Evolutionary conservation across 2,888 invertebrate species (phyloP).

Genomic region (Heliconius aoede): DNA sequence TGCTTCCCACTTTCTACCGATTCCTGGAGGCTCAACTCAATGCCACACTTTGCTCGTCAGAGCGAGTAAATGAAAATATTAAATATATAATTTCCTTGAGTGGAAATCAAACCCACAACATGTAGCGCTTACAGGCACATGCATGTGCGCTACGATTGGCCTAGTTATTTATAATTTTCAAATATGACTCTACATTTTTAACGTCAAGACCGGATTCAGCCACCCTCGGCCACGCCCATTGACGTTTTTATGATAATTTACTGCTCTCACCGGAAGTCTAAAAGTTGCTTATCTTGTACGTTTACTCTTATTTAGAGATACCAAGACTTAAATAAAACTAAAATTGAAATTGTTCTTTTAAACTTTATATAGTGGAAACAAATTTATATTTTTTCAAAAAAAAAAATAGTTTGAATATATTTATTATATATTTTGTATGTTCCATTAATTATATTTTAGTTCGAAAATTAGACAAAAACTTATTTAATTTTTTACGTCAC

Average conservation of each 20-base stretch:
- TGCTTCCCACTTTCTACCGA: no score
- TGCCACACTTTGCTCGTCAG: no score
- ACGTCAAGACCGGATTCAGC: not conserved
- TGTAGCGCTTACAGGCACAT: not conserved
- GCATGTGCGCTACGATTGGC: not conserved
- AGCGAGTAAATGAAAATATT: no score
- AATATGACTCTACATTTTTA: conserved; percentile 11
- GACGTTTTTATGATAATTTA: conserved; percentile 36
- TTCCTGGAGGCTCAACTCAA: no score
- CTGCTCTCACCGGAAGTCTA: conserved; percentile 35
- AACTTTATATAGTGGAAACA: not conserved
- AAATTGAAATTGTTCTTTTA: not conserved
- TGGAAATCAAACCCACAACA: no score
- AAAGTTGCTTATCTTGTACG: conserved; percentile 31
- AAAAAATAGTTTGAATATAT: not conserved
- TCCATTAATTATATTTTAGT: no score
- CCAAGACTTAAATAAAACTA: not conserved
- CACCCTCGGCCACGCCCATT: conserved; percentile 31
- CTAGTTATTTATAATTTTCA: conserved; percentile 11
- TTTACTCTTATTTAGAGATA: conserved; percentile 29
- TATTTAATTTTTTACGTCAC: no score
- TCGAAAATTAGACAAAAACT: no score
- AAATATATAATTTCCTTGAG: no score
- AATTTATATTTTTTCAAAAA: not conserved
- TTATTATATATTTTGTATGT: no score